Percentiles rank a stretch among this genome's conserved stretches.
Conservation (phyloP, 2,113 vertebrate species). For the Crotalus viridis region DNA sequence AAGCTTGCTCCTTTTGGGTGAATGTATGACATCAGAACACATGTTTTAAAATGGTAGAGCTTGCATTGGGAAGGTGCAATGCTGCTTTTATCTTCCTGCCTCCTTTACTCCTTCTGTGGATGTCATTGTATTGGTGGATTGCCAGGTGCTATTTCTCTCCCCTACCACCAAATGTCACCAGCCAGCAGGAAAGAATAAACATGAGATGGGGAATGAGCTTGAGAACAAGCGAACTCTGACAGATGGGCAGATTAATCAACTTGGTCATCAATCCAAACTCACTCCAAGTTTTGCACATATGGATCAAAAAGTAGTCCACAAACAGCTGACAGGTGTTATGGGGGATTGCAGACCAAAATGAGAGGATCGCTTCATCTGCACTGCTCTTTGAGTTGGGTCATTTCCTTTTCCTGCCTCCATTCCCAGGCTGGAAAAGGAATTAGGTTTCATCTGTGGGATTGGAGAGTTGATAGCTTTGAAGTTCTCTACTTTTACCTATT, state of each 20-base stretch:
- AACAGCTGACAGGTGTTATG: background rate
- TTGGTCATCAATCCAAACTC: background rate
- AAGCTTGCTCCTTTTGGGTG: background rate
- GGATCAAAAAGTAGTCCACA: background rate
- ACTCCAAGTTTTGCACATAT: background rate
- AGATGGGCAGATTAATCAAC: background rate
- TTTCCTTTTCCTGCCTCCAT: background rate
- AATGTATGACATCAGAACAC: background rate
- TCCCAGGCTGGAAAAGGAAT: background rate
- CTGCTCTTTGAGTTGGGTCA: background rate
- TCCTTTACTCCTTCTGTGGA: background rate
- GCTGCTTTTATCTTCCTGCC: background rate
- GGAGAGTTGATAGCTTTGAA: background rate
- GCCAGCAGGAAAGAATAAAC: background rate
- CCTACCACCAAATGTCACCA: background rate
- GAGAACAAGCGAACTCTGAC: background rate
- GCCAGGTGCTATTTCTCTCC: background rate
- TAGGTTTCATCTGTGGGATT: background rate
- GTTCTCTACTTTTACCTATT: background rate
- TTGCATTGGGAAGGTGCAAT: background rate
- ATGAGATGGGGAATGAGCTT: background rate
- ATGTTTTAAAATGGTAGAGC: background rate
- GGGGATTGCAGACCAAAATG: background rate
- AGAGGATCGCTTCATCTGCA: background rate
- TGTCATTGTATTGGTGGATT: background rate